Base-by-base conservation (phyloP, 2,888 invertebrate species). In the Gandaritis pyraliata region DNA sequence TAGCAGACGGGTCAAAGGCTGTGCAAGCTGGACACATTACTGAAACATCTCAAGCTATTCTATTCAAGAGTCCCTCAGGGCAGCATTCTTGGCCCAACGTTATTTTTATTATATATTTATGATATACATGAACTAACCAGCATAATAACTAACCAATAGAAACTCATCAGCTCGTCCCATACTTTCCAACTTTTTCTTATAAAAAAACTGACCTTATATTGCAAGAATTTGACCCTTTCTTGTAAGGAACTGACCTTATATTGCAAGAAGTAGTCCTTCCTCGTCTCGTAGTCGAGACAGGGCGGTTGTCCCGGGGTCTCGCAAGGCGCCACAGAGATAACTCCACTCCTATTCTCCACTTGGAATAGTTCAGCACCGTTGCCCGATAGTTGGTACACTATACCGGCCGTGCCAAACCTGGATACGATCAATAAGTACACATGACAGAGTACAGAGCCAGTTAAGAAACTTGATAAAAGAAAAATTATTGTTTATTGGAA, bases 271-370 rank as follows among this genome's bases (percentile, higher is more conserved):
- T 97, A 98, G 70, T 96, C 96, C 54, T 94, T 94, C 78, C 96
- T 95, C 0, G 95, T 94, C 87, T 98, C 98, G 74, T 94, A 97
- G 86, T 97, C 98, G 30, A 98, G 89, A 77, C 98, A 98, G 5
- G 96, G 95, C 12, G 93, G 86, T 2, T 81, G 82, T 0, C 96
- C 95, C 2, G 95, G 95, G 0, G 94, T 93, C 12, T 93, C 90
- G 73, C 98, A 98, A 1, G 94, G 92, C 0, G 95, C 96, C 0
- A 98, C 96, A 0, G 95, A 95, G 72, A 98, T 96, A 10, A 94
- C 94, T 1, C 98, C 98, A 4, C 96, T 96, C 59, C 94, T 93
- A 71, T 94, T 94, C 84, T 98, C 95, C 23, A 98, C 96, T 0
- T 87, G 78, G 89, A 98, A 98, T 66, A 96, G 93, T 71, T 97